Evolutionary conservation across 2,113 vertebrate genomes (phyloP).

Genomic region (Gulo gulo): DNA sequence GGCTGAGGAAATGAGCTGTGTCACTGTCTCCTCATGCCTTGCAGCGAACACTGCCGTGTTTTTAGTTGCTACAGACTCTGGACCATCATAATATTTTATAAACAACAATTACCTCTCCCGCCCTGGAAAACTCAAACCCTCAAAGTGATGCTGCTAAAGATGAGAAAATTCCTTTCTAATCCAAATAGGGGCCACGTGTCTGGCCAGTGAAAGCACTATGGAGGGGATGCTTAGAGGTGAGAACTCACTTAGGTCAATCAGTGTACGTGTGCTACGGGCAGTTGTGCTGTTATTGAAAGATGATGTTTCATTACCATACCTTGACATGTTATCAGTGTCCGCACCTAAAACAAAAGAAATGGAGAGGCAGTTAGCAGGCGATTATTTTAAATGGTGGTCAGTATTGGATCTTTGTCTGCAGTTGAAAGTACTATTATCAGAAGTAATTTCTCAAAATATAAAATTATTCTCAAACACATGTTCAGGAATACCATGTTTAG

Average conservation of each 20-base stretch:
- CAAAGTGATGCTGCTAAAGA: background rate
- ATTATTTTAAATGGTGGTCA: background rate
- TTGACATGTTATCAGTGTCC: background rate
- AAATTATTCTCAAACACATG: background rate
- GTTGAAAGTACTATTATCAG: background rate
- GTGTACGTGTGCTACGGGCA: background rate
- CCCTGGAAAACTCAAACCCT: slow-evolving; percentile 61
- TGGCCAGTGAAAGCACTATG: background rate
- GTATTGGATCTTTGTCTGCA: background rate
- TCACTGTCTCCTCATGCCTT: slow-evolving; percentile 84
- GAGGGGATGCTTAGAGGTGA: background rate
- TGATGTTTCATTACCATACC: background rate
- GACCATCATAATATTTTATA: slow-evolving; percentile 79
- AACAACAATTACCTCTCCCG: slow-evolving; percentile 79
- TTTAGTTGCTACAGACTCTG: slow-evolving; percentile 71
- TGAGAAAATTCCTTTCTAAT: background rate
- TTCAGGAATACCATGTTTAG: background rate
- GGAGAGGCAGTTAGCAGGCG: background rate
- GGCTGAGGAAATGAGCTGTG: slow-evolving; percentile 87
- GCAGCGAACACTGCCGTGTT: slow-evolving; percentile 79
- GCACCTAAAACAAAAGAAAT: background rate
- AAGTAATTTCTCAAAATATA: background rate
- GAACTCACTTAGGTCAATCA: background rate
- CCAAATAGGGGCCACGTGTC: background rate
- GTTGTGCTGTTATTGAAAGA: background rate